A percentile compares a stretch with the other conserved stretches of the same genome.
Evolutionary conservation across 92 coral and sea anemone genomes (phyloP).

Genomic region (Galaxea fascicularis): DNA sequence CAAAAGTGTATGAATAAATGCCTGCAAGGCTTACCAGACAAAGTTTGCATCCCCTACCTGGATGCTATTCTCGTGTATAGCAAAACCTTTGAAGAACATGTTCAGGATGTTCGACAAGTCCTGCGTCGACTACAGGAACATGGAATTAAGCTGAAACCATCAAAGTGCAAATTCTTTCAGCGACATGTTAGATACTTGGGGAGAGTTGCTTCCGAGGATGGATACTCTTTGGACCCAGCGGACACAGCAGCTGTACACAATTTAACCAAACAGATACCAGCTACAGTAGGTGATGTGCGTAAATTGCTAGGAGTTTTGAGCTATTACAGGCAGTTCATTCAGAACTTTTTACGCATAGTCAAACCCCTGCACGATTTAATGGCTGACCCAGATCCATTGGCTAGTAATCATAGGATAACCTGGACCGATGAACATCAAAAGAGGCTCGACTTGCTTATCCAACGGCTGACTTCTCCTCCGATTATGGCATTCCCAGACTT

Average conservation of each 20-base stretch:
- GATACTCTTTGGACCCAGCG: background rate
- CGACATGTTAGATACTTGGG: background rate
- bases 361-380: too few relatives aligned
- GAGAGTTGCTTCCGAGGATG: too few relatives aligned
- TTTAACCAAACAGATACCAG: conserved; percentile 17
- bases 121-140: conserved; percentile 57
- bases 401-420: too few relatives aligned
- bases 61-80: conserved; percentile 60
- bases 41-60: conserved; percentile 44
- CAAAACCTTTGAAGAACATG: conserved; percentile 60
- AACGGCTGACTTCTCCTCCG: conserved; percentile 34
- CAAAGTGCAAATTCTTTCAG: too few relatives aligned
- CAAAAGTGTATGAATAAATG: conserved; percentile 74
- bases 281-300: conserved; percentile 11
- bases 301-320: conserved; percentile 19
- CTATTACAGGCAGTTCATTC: conserved; percentile 28
- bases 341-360: conserved; percentile 25
- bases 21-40: conserved; percentile 66
- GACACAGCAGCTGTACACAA: conserved; percentile 25
- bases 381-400: too few relatives aligned
- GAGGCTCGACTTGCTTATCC: conserved; percentile 30
- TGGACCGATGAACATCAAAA: too few relatives aligned
- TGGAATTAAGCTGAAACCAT: too few relatives aligned
- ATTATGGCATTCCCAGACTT: conserved; percentile 47
- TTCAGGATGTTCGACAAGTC: too few relatives aligned